A percentile compares a stretch with the other conserved stretches of the same genome.
phyloP scores from a whole-genome alignment of 1,140 invertebrate genomes.

The Pectinophora gossypiella region DNA sequence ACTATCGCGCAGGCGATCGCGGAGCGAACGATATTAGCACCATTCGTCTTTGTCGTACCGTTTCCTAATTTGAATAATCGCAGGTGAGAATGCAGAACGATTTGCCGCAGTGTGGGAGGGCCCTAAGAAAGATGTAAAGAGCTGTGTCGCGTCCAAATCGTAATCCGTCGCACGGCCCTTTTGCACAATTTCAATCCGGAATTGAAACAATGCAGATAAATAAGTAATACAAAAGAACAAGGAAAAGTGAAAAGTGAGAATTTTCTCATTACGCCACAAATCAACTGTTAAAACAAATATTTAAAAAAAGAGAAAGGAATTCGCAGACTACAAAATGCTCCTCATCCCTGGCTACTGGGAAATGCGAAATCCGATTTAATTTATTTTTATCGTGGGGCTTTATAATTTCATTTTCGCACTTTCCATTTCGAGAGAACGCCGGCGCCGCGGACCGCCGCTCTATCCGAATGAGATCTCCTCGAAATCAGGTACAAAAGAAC shows the following conservation, averaged over 20 bases:
- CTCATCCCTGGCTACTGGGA: constrained; percentile 66
- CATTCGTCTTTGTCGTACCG: constrained; percentile 72
- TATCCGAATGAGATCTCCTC: constrained; percentile 74
- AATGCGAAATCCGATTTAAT: constrained; percentile 75
- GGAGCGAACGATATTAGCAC: constrained; percentile 59
- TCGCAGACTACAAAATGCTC: constrained; percentile 63
- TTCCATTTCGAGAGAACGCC: constrained; percentile 70
- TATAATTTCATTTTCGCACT: constrained; percentile 76
- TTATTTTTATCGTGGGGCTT: constrained; percentile 75
- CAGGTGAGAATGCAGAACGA: constrained; percentile 63
- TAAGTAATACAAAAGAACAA: constrained; percentile 24
- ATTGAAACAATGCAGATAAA: no score
- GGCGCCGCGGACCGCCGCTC: constrained; percentile 65
- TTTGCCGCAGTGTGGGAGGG: constrained; percentile 28
- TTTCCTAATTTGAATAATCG: constrained; percentile 73
- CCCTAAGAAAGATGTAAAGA: constrained; percentile 8
- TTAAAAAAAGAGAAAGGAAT: constrained; percentile 69
- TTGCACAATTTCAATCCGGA: no score
- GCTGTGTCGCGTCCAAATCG: no score
- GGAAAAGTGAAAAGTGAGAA: constrained; percentile 59
- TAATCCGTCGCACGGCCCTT: no score
- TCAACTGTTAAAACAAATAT: constrained; percentile 72
- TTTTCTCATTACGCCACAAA: constrained; percentile 68
- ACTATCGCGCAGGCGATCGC: constrained; percentile 57
- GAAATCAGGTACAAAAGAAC: constrained; percentile 75